Evolutionary conservation across 2,888 invertebrate species (phyloP).

Genomic region (Mimachlamys varia): DNA sequence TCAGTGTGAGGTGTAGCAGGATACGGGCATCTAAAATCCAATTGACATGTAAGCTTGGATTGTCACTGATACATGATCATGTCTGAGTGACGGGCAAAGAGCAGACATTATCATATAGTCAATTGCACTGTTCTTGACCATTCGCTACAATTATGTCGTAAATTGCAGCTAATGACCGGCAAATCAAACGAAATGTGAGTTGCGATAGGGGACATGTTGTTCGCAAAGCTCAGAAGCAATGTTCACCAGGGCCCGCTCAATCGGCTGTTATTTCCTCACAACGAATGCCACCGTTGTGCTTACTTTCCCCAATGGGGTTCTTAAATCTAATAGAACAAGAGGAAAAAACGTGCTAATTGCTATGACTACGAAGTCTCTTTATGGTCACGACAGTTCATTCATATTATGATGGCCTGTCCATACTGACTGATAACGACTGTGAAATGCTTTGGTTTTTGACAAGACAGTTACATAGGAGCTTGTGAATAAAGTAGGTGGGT

Average conservation of each 20-base stretch:
- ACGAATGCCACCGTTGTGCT: neutral
- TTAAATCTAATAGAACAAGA: neutral
- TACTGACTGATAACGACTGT: neutral
- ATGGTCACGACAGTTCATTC: neutral
- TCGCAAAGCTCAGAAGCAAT: neutral
- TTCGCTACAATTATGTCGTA: neutral
- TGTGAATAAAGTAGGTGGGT: too few species aligned
- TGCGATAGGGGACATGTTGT: neutral
- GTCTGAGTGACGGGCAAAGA: neutral
- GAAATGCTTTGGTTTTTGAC: too few species aligned
- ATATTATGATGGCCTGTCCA: neutral
- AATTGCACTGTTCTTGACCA: neutral
- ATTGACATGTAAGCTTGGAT: neutral
- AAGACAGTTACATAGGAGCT: too few species aligned
- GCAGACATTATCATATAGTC: slow-evolving; percentile 11
- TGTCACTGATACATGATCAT: neutral
- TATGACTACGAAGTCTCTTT: neutral
- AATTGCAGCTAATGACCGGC: neutral
- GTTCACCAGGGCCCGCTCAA: neutral
- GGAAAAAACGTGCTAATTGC: neutral
- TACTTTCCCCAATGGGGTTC: neutral
- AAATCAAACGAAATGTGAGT: neutral
- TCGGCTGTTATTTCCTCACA: neutral
- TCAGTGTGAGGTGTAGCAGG: neutral
- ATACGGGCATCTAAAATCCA: slow-evolving; percentile 1